A percentile compares a stretch with the other conserved stretches of the same genome.
Conservation (phyloP, 2,797 vertebrate genomes). For the Cheracebus regulus region DNA sequence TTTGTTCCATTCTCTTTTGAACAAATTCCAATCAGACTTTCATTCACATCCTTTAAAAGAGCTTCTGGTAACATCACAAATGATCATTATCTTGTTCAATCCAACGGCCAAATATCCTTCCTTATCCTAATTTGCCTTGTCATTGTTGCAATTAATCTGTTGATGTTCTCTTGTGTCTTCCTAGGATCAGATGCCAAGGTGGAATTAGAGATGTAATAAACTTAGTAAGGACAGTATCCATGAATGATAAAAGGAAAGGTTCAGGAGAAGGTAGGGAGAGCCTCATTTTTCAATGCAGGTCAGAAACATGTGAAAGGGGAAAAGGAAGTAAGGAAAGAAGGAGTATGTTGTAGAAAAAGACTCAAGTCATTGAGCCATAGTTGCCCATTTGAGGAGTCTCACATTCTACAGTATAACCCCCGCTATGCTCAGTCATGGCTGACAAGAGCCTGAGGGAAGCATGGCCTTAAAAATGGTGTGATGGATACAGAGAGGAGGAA, state of each 20-base stretch:
- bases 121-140: constrained; percentile 5
- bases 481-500: neutral
- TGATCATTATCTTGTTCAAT: neutral
- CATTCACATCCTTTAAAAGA: neutral
- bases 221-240: neutral
- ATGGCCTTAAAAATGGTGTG: neutral
- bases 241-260: neutral
- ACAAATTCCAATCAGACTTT: neutral
- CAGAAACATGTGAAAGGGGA: neutral
- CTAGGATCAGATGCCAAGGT: neutral
- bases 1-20: neutral
- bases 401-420: neutral
- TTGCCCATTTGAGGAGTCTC: neutral
- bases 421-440: neutral
- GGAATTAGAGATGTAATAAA: neutral
- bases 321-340: neutral
- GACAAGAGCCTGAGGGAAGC: neutral
- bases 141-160: neutral
- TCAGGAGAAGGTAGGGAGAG: neutral
- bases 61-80: neutral
- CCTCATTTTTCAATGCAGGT: neutral
- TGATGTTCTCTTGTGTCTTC: neutral
- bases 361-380: neutral
- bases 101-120: neutral
- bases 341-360: neutral